These are phyloP conservation scores for Dermatemys mawii DNA, from an alignment of 2,113 vertebrate genomes.

Conservation along the genomic window DNA sequence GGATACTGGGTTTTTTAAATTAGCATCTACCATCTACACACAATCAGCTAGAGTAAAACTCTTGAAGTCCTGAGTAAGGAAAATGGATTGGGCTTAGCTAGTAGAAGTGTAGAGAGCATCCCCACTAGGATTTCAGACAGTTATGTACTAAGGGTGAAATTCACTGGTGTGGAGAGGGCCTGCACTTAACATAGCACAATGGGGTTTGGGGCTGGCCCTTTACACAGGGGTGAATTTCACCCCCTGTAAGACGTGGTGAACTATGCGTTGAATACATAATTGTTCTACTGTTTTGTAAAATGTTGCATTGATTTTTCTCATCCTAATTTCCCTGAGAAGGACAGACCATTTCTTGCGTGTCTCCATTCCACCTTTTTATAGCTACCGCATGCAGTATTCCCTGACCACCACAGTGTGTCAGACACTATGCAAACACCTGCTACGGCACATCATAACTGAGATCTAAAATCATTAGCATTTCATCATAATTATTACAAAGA, in stretches of 20 bases:
- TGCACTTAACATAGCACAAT: fast-evolving
- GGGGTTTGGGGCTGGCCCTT: not conserved
- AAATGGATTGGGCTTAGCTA: not conserved
- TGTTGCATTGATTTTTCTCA: not conserved
- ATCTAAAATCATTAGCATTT: not conserved
- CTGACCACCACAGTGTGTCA: not conserved
- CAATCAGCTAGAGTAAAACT: not conserved
- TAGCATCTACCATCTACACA: not conserved
- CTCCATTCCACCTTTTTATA: not conserved
- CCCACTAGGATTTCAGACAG: fast-evolving
- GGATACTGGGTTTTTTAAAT: fast-evolving
- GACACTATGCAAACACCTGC: not conserved
- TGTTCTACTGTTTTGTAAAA: not conserved
- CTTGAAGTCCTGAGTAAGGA: fast-evolving
- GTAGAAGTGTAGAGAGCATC: fast-evolving
- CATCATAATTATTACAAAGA: not conserved
- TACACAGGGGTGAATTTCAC: not conserved
- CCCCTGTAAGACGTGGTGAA: fast-evolving
- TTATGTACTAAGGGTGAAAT: fast-evolving
- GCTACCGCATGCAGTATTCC: not conserved
- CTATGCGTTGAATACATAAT: fast-evolving
- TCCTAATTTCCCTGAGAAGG: not conserved
- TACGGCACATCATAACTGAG: not conserved
- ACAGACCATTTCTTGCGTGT: not conserved
- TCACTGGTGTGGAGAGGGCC: not conserved